Evolutionary conservation across 35 echinoderm and acorn worm genomes (phyloP).

Genomic region (Holothuria glaberrima): DNA sequence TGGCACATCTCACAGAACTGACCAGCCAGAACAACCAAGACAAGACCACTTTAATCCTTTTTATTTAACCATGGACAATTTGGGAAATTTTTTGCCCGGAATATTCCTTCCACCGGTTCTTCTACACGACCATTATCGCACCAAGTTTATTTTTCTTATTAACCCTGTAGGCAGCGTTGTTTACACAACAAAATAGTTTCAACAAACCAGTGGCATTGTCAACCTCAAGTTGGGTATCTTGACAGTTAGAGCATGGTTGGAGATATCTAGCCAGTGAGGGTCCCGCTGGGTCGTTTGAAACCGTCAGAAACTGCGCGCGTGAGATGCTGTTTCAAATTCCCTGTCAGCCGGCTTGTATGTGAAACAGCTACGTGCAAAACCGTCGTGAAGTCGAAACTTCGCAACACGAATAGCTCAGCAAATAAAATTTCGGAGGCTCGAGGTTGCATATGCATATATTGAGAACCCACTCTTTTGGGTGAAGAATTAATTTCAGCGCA

Average conservation of each 20-base stretch:
- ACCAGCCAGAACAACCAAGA: no score
- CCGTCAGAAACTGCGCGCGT: not conserved
- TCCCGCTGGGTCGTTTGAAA: not conserved
- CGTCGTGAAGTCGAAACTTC: not conserved
- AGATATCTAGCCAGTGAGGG: not conserved
- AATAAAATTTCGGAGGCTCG: no score
- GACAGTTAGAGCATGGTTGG: not conserved
- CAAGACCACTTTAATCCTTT: no score
- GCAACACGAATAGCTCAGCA: not conserved
- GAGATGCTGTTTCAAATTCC: not conserved
- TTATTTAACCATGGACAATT: not conserved
- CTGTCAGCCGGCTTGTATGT: not conserved
- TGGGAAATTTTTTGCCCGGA: not conserved
- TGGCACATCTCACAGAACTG: no score
- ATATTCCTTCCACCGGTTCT: no score
- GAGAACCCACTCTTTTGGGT: no score
- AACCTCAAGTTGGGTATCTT: not conserved
- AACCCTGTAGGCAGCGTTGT: slow-evolving; percentile 16
- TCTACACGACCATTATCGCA: no score
- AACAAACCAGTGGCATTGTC: slow-evolving; percentile 22
- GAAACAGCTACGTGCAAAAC: not conserved
- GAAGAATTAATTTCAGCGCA: no score
- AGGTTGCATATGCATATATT: no score
- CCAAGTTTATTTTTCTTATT: slow-evolving; percentile 37
- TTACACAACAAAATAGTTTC: slow-evolving; percentile 37